Base-by-base conservation (phyloP, 2,113 vertebrate genomes). In the Pangasianodon hypophthalmus region DNA sequence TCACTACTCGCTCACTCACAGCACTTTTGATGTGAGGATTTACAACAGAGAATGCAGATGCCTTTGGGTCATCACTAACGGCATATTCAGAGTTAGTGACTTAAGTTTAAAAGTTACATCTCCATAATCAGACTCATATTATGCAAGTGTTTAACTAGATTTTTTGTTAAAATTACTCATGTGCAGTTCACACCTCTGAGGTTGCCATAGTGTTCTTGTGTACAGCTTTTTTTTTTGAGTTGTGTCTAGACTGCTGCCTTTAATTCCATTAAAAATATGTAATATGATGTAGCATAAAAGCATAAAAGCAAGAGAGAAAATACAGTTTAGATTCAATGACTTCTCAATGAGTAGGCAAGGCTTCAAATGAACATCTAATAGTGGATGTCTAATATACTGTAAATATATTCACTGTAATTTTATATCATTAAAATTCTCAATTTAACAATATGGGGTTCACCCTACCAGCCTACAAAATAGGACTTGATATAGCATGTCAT, bases 21-120 rank as follows among this genome's bases (percentile, higher is more conserved):
- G 9, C 52, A 77, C 37, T 69, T 21, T 2, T 87, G 6, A 29
- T 62, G 29, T 75, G 19, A 83, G n/a, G 50, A 21, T 73, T 84
- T 84, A 69, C 87, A 83, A 64, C 37, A 71, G 14, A 88, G 32
- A 50, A 29, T 84, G 48, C 37, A 88, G 9, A 71, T 48, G 11
- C 24, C 29, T 64, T 37, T 84, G 64, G 67, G 32, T 46, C 32
- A 44, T 84, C 3, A 19, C 50, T 82, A 71, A 87, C 29, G 21
- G 21, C 37, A 26, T 48, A 48, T 46, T 46, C 16, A 41, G 19
- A 75, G 11, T 48, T 46, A 11, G 9, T 46, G 9, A 46, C 10
- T 48, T 44, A 24, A 44, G 18, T 75, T 75, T 21, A 6, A 18
- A 71, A 32, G n/a, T 13, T 71, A 16, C n/a, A 41, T 41, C 32